These are phyloP conservation scores for Aleiodes sp. DNA, from an alignment of 1,140 invertebrate species.

Conservation along the genomic window DNA sequence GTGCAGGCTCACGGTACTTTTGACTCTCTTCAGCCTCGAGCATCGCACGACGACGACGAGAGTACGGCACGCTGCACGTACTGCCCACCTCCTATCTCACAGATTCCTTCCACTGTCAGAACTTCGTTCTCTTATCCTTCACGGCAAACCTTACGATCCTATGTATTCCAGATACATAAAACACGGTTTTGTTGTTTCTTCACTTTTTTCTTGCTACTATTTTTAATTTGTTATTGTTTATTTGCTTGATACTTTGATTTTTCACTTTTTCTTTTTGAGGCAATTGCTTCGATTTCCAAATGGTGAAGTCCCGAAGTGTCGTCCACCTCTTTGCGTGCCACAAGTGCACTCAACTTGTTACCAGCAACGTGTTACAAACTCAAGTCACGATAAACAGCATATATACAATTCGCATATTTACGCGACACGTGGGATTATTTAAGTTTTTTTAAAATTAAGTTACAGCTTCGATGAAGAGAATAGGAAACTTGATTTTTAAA, in stretches of 20 bases:
- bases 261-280: neutral
- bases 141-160: too few relatives aligned
- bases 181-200: too few relatives aligned
- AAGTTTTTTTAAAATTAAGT: too few relatives aligned
- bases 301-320: neutral
- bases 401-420: constrained; percentile 9
- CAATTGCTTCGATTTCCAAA: too few relatives aligned
- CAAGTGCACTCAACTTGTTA: constrained; percentile 2
- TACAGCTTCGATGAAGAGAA: too few relatives aligned
- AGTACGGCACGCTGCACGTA: constrained; percentile 31
- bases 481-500: too few relatives aligned
- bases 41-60: constrained; percentile 36
- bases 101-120: constrained; percentile 4
- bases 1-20: constrained; percentile 34
- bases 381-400: constrained; percentile 13
- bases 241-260: neutral
- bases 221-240: too few relatives aligned
- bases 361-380: neutral
- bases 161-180: too few relatives aligned
- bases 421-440: neutral
- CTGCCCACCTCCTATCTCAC: constrained; percentile 8
- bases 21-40: constrained; percentile 33
- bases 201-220: too few relatives aligned
- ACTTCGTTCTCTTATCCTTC: neutral
- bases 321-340: neutral